A percentile compares a stretch with the other conserved stretches of the same genome.
phyloP scores from a whole-genome alignment of 2,888 invertebrate genomes.

The Plagodis dolabraria region DNA sequence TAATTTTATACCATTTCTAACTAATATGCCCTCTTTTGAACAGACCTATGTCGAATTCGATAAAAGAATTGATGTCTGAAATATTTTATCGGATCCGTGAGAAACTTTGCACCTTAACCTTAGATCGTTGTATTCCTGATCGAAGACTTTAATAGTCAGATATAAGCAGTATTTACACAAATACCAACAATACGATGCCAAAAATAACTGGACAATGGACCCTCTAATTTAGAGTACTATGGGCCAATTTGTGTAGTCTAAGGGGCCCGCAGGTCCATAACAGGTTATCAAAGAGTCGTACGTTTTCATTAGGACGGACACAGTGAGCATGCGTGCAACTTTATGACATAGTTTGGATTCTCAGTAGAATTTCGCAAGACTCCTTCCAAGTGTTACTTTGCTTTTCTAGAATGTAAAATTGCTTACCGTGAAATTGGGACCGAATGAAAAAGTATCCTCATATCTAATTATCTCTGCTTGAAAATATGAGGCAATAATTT shows the following conservation, averaged over 20 bases:
- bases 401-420: too few species aligned
- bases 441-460: too few species aligned
- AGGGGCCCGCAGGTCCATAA: constrained; percentile 68
- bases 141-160: not conserved
- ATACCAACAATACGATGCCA: constrained; percentile 23
- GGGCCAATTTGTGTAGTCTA: constrained; percentile 64
- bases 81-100: too few species aligned
- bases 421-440: too few species aligned
- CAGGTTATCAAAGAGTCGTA: constrained; percentile 80
- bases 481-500: too few species aligned
- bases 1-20: too few species aligned
- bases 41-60: too few species aligned
- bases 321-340: constrained; percentile 45
- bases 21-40: too few species aligned
- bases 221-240: constrained; percentile 58
- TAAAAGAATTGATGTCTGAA: too few species aligned
- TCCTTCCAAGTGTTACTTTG: constrained; percentile 2
- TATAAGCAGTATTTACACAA: constrained; percentile 25
- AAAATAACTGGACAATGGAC: constrained; percentile 28
- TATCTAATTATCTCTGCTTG: too few species aligned
- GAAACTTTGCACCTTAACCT: too few species aligned
- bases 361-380: constrained; percentile 29
- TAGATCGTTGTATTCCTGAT: too few species aligned
- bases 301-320: constrained; percentile 71
- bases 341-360: constrained; percentile 35